Percentiles rank a stretch among this genome's conserved stretches.
Conservation (phyloP, 2,113 vertebrate species). For the Myrmecobius fasciatus region DNA sequence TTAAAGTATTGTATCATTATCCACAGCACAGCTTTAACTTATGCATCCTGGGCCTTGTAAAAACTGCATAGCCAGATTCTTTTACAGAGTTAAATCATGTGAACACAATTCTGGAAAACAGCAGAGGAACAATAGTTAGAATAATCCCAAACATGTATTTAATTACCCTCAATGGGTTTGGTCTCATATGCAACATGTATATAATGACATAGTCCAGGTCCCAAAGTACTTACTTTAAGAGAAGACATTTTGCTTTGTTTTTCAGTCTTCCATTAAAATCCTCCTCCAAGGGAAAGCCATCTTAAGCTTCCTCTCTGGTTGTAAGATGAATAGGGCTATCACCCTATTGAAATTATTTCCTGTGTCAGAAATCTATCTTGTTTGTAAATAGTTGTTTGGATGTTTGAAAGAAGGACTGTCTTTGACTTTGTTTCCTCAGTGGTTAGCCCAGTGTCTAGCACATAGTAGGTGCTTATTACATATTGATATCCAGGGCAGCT, state of each 20-base stretch:
- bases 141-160: neutral
- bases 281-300: neutral
- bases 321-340: neutral
- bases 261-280: neutral
- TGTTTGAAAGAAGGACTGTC: too few relatives aligned
- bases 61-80: constrained; percentile 25
- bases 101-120: neutral
- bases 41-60: constrained; percentile 1
- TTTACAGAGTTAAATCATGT: constrained; percentile 17
- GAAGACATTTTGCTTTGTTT: neutral
- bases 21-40: neutral
- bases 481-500: too few relatives aligned
- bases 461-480: neutral
- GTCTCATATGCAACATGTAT: neutral
- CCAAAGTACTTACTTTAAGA: neutral
- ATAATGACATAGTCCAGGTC: neutral
- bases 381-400: neutral
- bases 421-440: neutral
- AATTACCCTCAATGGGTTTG: neutral
- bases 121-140: neutral
- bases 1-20: neutral
- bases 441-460: neutral
- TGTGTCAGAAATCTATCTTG: neutral
- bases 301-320: neutral
- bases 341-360: neutral